Percentiles rank a stretch among this genome's conserved stretches.
Evolutionary conservation across 2,797 vertebrate genomes (phyloP).

Genomic region (Esox masquinongy): DNA sequence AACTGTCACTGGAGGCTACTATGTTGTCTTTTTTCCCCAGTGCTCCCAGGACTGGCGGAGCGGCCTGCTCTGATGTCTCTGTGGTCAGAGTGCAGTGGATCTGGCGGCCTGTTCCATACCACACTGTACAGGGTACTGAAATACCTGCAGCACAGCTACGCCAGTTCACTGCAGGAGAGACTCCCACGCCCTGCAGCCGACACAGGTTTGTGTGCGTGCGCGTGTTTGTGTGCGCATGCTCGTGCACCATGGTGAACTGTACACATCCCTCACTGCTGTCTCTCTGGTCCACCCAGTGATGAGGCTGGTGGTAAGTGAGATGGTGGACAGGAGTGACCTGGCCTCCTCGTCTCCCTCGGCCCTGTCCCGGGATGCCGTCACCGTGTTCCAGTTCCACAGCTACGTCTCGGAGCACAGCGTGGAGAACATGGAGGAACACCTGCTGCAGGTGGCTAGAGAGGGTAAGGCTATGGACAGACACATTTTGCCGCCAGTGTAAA

Average conservation of each 20-base stretch:
- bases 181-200: slow-evolving; percentile 77
- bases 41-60: slow-evolving; percentile 85
- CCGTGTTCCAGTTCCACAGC: slow-evolving; percentile 91
- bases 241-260: background rate
- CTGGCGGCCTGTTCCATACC: slow-evolving; percentile 85
- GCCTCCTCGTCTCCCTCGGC: slow-evolving; percentile 63
- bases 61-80: slow-evolving; percentile 83
- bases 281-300: slow-evolving; percentile 75
- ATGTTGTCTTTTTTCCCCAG: slow-evolving; percentile 61
- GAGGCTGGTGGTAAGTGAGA: slow-evolving; percentile 84
- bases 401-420: slow-evolving; percentile 84
- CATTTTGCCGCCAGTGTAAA: background rate
- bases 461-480: slow-evolving; percentile 64
- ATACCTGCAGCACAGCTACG: slow-evolving; percentile 83
- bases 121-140: slow-evolving; percentile 84
- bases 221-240: background rate
- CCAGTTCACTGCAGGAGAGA: slow-evolving; percentile 76
- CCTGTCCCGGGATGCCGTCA: slow-evolving; percentile 85
- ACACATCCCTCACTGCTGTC: background rate
- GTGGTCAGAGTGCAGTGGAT: slow-evolving; percentile 90
- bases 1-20: background rate
- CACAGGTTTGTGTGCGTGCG: slow-evolving; percentile 72
- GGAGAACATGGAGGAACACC: slow-evolving; percentile 84
- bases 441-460: slow-evolving; percentile 87
- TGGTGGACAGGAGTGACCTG: slow-evolving; percentile 85